A percentile compares a stretch with the other conserved stretches of the same genome.
Evolutionary conservation across 2,113 vertebrate genomes (phyloP).

Genomic region (Oreotragus oreotragus): DNA sequence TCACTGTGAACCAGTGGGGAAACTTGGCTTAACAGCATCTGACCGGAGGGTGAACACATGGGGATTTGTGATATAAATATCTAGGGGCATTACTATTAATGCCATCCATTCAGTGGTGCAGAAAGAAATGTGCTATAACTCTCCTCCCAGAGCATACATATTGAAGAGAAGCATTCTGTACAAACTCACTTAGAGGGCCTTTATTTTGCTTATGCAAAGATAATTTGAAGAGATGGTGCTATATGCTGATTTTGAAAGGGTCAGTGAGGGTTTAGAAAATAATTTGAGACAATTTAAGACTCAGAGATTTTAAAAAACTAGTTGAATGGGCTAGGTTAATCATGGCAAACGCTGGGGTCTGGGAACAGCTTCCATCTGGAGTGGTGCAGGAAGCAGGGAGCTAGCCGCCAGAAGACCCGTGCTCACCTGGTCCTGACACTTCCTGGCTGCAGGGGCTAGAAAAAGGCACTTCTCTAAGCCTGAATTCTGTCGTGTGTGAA

Average conservation of each 20-base stretch:
- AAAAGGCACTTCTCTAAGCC: neutral
- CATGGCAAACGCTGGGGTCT: neutral
- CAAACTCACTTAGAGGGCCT: neutral
- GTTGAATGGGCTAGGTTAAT: neutral
- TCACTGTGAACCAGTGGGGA: neutral
- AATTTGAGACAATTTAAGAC: constrained; percentile 9
- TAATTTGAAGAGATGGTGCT: neutral
- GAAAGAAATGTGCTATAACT: neutral
- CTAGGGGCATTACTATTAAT: constrained; percentile 21
- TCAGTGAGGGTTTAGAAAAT: neutral
- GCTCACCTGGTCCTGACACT: neutral
- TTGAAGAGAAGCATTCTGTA: neutral
- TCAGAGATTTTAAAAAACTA: neutral
- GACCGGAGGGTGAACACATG: neutral
- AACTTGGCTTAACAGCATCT: neutral
- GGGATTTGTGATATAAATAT: constrained; percentile 26
- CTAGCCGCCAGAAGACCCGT: neutral
- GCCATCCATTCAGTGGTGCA: neutral
- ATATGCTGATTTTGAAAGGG: neutral
- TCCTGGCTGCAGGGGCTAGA: neutral
- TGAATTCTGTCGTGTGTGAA: neutral
- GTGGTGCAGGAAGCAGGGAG: neutral
- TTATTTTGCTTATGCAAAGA: constrained; percentile 35
- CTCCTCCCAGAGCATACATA: neutral
- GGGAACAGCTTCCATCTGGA: neutral